phyloP scores from a whole-genome alignment of 2,888 invertebrate species.

The Oxyteleia sp. region DNA sequence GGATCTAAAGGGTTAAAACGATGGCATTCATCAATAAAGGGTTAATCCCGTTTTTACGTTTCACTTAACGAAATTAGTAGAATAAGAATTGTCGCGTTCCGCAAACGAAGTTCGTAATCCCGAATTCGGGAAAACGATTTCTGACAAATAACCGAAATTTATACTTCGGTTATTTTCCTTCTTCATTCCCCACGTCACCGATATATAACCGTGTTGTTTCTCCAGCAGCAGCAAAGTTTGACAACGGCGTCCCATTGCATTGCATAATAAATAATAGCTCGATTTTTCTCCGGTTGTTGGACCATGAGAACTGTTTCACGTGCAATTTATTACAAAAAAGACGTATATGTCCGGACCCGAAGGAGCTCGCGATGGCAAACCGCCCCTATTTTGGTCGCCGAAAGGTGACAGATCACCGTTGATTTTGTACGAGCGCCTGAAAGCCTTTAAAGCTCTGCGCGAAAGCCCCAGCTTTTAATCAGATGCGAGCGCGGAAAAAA shows the following conservation, averaged over 20 bases:
- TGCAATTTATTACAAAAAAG: constrained; percentile 61
- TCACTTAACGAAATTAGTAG: neutral
- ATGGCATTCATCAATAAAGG: too few species aligned
- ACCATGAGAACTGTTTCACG: constrained; percentile 34
- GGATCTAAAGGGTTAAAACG: too few species aligned
- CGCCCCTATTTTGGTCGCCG: too few species aligned
- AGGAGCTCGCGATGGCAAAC: too few species aligned
- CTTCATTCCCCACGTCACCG: constrained; percentile 4
- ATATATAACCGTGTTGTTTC: constrained; percentile 43
- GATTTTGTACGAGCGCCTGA: neutral
- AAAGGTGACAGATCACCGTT: constrained; percentile 4
- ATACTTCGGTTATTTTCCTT: constrained; percentile 18
- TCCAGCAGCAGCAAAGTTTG: constrained; percentile 50
- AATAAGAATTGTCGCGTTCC: too few species aligned
- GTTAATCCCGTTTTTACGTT: too few species aligned
- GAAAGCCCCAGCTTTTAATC: neutral
- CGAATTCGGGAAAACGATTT: constrained; percentile 9
- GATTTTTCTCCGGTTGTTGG: constrained; percentile 60
- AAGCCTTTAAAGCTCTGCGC: too few species aligned
- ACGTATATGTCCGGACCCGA: constrained; percentile 20
- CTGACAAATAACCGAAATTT: constrained; percentile 47
- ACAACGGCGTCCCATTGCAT: constrained; percentile 47
- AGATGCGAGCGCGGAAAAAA: neutral
- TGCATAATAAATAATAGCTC: constrained; percentile 59
- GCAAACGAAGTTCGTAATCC: too few species aligned